Base-by-base conservation (phyloP, 2,797 vertebrate species). In the Distichodus sexfasciatus region DNA sequence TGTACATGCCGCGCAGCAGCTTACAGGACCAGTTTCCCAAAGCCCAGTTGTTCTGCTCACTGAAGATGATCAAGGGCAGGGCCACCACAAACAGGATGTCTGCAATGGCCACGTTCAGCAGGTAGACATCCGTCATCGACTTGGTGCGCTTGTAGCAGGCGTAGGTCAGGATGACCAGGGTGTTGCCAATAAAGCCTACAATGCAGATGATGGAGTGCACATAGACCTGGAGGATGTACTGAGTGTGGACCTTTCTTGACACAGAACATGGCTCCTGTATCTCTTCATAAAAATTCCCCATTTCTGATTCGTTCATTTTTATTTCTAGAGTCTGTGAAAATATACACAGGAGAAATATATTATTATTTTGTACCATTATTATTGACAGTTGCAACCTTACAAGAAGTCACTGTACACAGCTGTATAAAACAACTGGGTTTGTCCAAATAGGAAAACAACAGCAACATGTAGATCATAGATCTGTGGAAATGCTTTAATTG, bases 111-210 rank as follows among this genome's bases (percentile, higher is more conserved):
- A 98, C 93, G 54, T 98, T 96, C 35, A 96, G 78, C 61, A 98
- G 91, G 72, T 91, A 96, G 0, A 97, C 80, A 1, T 98, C 95
- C 0, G 95, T 98, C 93, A 98, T 94, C 24, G 94, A 96, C 75
- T 91, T 94, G 66, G 88, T 64, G 72, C 83, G 90, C 84, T 94
- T 94, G n/a, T 96, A 96, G 14, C 86, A 88, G 31, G 90, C 84
- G 1, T 95, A 97, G 51, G 95, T 98, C 48, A 91, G 11, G 68
- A 95, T 91, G 14, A 98, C 95, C 67, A 98, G 87, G 2, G 81
- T 21, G 74, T 98, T 98, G 0, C 96, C 96, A 19, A 96, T 17
- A 0, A 98, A 78, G 19, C 96, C 96, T 0, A 91, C 74, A 21
- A 93, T 12, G 43, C 90, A 94, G 59, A 96, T 93, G 55, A 96